These are phyloP conservation scores for Procambarus virginalis DNA, from an alignment of 1,140 invertebrate genomes.

Conservation along the genomic window DNA sequence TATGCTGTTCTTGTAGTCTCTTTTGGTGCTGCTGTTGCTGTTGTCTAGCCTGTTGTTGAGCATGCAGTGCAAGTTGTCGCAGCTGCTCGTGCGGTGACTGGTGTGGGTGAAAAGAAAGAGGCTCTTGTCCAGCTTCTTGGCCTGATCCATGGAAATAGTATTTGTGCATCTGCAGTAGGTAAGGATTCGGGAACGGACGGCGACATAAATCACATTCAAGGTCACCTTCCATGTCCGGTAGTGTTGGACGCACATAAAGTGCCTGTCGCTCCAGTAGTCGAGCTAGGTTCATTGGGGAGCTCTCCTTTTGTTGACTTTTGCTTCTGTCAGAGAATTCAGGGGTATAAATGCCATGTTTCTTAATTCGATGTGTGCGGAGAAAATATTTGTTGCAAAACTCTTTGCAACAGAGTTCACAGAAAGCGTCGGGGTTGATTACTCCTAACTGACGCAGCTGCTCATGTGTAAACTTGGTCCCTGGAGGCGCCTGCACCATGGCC, in stretches of 20 bases:
- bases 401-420: constrained; percentile 95
- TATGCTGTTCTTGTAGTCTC: constrained; percentile 59
- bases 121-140: constrained; percentile 70
- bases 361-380: constrained; percentile 90
- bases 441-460: constrained; percentile 84
- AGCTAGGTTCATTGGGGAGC: constrained; percentile 56
- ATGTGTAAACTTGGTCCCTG: constrained; percentile 76
- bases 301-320: constrained; percentile 58
- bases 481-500: constrained; percentile 68
- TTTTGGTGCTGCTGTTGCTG: constrained; percentile 58
- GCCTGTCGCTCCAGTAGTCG: constrained; percentile 64
- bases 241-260: constrained; percentile 41
- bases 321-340: constrained; percentile 71
- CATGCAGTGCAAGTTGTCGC: constrained; percentile 75
- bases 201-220: constrained; percentile 78
- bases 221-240: constrained; percentile 68
- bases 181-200: constrained; percentile 77
- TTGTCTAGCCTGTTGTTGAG: constrained; percentile 71
- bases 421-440: constrained; percentile 89
- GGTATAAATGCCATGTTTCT: constrained; percentile 77
- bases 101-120: constrained; percentile 57
- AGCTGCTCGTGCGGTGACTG: constrained; percentile 72
- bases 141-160: constrained; percentile 74
- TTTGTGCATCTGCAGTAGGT: constrained; percentile 77
- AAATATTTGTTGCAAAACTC: constrained; percentile 97